Conservation (phyloP, 2,888 invertebrate genomes). For the Hyles lineata region DNA sequence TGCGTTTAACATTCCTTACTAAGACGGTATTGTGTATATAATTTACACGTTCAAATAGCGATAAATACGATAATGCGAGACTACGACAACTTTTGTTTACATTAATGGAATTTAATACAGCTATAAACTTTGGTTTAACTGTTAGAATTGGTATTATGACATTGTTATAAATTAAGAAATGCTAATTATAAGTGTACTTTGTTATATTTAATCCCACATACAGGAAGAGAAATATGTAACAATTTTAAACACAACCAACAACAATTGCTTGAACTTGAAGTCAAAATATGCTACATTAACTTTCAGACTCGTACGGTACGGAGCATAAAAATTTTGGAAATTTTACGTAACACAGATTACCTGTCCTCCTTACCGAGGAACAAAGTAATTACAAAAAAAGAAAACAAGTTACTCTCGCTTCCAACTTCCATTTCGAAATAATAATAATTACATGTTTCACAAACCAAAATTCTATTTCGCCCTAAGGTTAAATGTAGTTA, state of each 20-base stretch:
- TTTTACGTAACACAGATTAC: neutral
- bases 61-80: neutral
- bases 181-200: no score
- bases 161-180: no score
- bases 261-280: neutral
- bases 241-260: neutral
- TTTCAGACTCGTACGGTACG: no score
- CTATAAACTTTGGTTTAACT: no score
- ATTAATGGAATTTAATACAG: neutral
- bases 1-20: neutral
- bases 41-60: slow-evolving; percentile 1
- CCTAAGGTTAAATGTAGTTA: slow-evolving; percentile 29
- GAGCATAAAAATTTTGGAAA: no score
- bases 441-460: neutral
- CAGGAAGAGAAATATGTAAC: neutral
- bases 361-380: neutral
- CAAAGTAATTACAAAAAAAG: neutral
- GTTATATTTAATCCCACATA: neutral
- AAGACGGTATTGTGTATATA: neutral
- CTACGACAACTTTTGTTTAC: neutral
- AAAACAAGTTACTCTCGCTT: neutral
- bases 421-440: neutral
- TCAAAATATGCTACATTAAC: no score
- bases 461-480: slow-evolving; percentile 25
- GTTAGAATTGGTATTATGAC: no score